Evolutionary conservation across 2,888 invertebrate genomes (phyloP).

Genomic region (Ornithoptera priamus): DNA sequence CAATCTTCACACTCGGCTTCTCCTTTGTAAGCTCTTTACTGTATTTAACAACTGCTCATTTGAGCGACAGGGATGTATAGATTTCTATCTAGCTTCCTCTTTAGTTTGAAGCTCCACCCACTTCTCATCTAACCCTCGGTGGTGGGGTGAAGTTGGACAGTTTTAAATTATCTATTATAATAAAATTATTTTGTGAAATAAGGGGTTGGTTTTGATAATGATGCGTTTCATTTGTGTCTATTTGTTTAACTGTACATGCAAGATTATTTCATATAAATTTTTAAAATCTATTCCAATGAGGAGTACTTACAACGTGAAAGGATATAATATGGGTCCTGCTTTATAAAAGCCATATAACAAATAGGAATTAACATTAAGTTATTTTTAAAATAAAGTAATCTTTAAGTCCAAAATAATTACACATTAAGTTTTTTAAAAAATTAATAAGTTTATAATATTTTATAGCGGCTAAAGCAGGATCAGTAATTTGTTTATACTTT

Average conservation of each 20-base stretch:
- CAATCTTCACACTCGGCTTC: conserved; percentile 57
- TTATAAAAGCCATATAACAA: too few relatives aligned
- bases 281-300: not conserved
- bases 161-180: conserved; percentile 80
- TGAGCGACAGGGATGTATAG: conserved; percentile 67
- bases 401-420: too few relatives aligned
- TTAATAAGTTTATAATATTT: too few relatives aligned
- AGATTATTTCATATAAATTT: conserved; percentile 36
- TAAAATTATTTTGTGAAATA: conserved; percentile 78
- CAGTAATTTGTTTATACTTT: too few relatives aligned
- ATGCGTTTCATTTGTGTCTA: conserved; percentile 74
- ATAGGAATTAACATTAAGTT: too few relatives aligned
- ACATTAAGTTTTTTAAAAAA: too few relatives aligned
- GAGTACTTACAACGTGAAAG: too few relatives aligned
- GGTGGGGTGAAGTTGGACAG: conserved; percentile 75
- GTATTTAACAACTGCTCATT: conserved; percentile 73
- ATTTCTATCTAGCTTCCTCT: conserved; percentile 55
- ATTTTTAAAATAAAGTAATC: too few relatives aligned
- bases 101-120: conserved; percentile 68
- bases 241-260: conserved; percentile 49
- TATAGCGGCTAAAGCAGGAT: too few relatives aligned
- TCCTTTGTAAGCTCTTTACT: conserved; percentile 75
- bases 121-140: conserved; percentile 66
- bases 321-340: too few relatives aligned
- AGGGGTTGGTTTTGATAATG: conserved; percentile 78